Conservation (phyloP, 2,113 vertebrate genomes). For the Oophaga pumilio region DNA sequence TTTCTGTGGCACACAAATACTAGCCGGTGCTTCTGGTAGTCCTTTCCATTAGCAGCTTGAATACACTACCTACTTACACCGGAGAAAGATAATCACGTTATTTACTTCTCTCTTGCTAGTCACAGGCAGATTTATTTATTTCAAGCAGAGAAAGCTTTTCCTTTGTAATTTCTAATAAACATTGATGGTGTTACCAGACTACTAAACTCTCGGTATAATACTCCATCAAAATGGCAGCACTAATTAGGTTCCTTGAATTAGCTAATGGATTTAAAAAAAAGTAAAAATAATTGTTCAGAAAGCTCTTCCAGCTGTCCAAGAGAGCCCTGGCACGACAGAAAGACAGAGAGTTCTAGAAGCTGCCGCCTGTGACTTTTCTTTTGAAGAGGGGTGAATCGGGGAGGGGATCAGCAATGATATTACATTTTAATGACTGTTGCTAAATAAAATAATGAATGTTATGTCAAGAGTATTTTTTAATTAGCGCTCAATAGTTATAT, state of each 20-base stretch:
- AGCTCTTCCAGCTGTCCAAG: constrained; percentile 83
- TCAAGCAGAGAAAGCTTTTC: constrained; percentile 70
- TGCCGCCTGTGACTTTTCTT: constrained; percentile 71
- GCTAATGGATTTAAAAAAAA: constrained; percentile 87
- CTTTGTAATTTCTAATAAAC: constrained; percentile 88
- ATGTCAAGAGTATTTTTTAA: constrained; percentile 33
- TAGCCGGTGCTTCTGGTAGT: background rate
- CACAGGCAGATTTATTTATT: constrained; percentile 71
- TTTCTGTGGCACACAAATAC: background rate
- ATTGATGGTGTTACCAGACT: constrained; percentile 93
- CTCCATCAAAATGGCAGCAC: constrained; percentile 94
- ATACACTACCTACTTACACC: background rate
- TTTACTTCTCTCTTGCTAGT: constrained; percentile 33
- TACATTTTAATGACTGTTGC: constrained; percentile 43
- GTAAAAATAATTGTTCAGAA: constrained; percentile 79
- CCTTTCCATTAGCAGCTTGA: constrained; percentile 33
- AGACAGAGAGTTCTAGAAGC: constrained; percentile 80
- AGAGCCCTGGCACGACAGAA: constrained; percentile 76
- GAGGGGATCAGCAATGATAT: constrained; percentile 69
- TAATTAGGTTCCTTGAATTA: constrained; percentile 95
- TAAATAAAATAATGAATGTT: constrained; percentile 46
- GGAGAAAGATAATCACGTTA: constrained; percentile 41
- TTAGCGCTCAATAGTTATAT: constrained; percentile 23
- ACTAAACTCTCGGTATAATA: constrained; percentile 75
- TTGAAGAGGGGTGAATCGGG: constrained; percentile 55